Evolutionary conservation across 1,140 invertebrate species (phyloP), one percentile per base, ranked within the genome.

Genomic region (Drosophila obscura): DNA sequence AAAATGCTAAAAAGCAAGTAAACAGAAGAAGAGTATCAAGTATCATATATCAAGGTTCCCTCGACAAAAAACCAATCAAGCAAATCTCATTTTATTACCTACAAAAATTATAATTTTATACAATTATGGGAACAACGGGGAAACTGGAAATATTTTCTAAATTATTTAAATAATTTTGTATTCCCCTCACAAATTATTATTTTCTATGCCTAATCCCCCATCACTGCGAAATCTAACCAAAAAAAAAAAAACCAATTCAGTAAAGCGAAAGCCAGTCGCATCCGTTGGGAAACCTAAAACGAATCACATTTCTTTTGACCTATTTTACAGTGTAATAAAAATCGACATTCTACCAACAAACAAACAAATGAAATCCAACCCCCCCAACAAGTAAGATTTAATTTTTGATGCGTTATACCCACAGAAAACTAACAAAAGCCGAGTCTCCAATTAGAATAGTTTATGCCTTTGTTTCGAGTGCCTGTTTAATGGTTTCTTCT

Each of bases 301-400:
- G 49, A 69, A 48, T 24, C 43, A 51, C 73, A 24, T 67, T 41
- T 71, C 51, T 81, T 73, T 79, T 77, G 76, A 49, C 51, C 39
- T 64, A 59, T 68, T 85, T 74, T 72, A 71, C 83, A 83, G 76
- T 83, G 80, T 80, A 82, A 88, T 68, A 52, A 66, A 82, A 76
- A 56, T 31, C 64, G 56, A 67, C 55, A 51, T 62, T 53, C 66
- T 61, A 64, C 56, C 58, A 31, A 24, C 22, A 28, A 52, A 22
- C 65, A 63, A 75, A 67, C 16, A 19, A 58, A 59, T 6, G 24
- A 31, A 59, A 44, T 9, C 13, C 5, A 26, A 53, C 28, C 51
- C 68, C 31, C 64, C 67, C 62, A 43, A 67, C 83, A 87, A 88
- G 79, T 83, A 88, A 88, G 79, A 88, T 59, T 71, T 69, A 58